phyloP scores from a whole-genome alignment of 1,140 invertebrate genomes.

The Camponotus floridanus region DNA sequence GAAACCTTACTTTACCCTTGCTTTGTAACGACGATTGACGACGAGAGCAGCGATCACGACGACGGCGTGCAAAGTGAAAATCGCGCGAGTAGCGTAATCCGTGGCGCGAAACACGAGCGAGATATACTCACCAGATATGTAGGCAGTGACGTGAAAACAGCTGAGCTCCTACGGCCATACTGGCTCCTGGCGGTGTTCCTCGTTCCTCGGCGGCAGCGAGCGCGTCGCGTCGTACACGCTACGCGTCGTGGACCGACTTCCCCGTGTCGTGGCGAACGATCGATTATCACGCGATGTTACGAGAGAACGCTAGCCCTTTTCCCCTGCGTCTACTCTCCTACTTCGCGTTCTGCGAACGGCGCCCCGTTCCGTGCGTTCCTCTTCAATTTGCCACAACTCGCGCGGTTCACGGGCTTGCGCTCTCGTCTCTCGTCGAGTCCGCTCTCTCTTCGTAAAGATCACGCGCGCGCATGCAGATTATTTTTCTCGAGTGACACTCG shows the following conservation, averaged over 20 bases:
- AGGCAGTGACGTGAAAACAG: constrained; percentile 81
- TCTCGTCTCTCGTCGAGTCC: background rate
- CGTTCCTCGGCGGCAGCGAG: constrained; percentile 33
- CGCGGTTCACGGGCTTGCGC: background rate
- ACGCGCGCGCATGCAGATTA: background rate
- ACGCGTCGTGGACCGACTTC: constrained; percentile 44
- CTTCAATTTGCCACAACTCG: background rate
- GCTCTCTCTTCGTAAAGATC: constrained; percentile 15
- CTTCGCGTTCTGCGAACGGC: background rate
- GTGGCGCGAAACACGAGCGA: background rate
- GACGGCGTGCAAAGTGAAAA: background rate
- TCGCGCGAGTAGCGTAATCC: background rate
- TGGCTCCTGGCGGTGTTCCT: constrained; percentile 74
- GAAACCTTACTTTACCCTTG: background rate
- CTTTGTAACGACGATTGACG: background rate
- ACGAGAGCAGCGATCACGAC: background rate
- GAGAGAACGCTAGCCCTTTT: constrained; percentile 40
- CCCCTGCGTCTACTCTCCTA: constrained; percentile 34
- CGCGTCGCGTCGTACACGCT: constrained; percentile 57
- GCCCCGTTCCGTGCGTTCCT: background rate
- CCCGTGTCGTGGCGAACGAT: constrained; percentile 48
- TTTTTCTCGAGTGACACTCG: background rate
- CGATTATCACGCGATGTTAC: constrained; percentile 54
- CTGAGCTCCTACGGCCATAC: constrained; percentile 82
- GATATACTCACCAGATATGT: constrained; percentile 81